These are phyloP conservation scores for Spialia ferax DNA, from an alignment of 2,888 invertebrate genomes.

Conservation along the genomic window DNA sequence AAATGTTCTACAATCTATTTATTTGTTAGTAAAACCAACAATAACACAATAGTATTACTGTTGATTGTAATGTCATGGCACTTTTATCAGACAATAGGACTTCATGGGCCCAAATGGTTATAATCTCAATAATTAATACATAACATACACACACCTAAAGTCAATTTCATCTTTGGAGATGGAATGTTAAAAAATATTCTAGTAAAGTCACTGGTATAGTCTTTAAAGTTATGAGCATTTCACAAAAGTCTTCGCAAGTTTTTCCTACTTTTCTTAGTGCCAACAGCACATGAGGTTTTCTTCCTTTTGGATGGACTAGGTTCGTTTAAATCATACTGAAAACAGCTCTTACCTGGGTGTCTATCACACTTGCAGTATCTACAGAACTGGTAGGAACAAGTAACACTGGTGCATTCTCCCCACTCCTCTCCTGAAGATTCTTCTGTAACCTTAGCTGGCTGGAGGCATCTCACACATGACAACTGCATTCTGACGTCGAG, in stretches of 20 bases:
- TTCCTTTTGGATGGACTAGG: conserved; percentile 83
- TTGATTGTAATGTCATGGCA: conserved; percentile 53
- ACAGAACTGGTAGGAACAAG: conserved; percentile 84
- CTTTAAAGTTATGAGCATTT: conserved; percentile 49
- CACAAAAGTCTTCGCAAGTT: conserved; percentile 76
- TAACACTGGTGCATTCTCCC: conserved; percentile 81
- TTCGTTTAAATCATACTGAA: conserved; percentile 74
- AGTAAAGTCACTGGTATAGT: conserved; percentile 60
- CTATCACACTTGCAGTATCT: conserved; percentile 75
- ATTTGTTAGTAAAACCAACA: conserved; percentile 30
- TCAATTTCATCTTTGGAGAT: conserved; percentile 57
- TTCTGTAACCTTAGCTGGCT: conserved; percentile 78
- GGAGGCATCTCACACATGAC: conserved; percentile 72
- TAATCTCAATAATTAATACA: conserved; percentile 48
- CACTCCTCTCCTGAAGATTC: conserved; percentile 80
- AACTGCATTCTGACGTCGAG: conserved; percentile 69
- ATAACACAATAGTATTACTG: conserved; percentile 37
- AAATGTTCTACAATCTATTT: background rate
- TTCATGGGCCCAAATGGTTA: conserved; percentile 44
- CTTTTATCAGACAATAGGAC: conserved; percentile 54
- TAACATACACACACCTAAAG: conserved; percentile 44
- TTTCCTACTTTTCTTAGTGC: conserved; percentile 75
- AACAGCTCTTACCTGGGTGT: conserved; percentile 75
- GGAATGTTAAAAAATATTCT: conserved; percentile 66
- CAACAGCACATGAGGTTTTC: conserved; percentile 67